Evolutionary conservation across 2,113 vertebrate genomes (phyloP).

Genomic region (Urocitellus parryii): DNA sequence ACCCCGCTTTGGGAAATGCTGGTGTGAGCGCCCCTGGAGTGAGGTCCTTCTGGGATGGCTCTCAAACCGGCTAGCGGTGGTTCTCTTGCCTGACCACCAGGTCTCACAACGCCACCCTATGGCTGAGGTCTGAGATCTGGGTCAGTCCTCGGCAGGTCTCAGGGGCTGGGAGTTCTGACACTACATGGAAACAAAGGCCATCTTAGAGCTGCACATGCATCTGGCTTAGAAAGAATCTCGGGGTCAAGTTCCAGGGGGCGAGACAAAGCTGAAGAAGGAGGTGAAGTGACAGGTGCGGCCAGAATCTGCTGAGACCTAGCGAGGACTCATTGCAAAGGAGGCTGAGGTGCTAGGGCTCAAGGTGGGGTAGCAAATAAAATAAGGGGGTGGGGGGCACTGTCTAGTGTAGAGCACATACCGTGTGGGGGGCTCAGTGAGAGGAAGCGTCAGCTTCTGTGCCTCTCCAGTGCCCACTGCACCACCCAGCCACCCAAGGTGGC

Average conservation of each 20-base stretch:
- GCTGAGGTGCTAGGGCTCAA: background rate
- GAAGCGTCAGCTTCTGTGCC: no score
- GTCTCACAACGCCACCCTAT: rapidly evolving
- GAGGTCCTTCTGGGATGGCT: background rate
- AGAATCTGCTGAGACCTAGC: background rate
- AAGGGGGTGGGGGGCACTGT: no score
- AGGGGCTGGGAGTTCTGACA: background rate
- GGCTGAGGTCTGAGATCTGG: background rate
- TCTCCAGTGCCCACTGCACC: background rate
- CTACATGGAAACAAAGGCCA: background rate
- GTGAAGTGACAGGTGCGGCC: background rate
- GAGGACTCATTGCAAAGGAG: background rate
- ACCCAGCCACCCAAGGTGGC: background rate
- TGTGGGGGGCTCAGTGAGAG: background rate
- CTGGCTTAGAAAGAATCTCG: background rate
- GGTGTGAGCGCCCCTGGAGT: background rate
- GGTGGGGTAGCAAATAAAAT: background rate
- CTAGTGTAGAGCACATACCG: background rate
- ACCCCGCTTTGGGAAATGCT: background rate
- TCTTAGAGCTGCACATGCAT: background rate
- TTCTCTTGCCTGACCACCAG: no score
- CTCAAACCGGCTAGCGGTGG: background rate
- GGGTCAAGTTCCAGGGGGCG: background rate
- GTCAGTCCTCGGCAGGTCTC: background rate
- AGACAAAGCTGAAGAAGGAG: background rate